Conservation (phyloP, 2,888 invertebrate species). For the Parnassius orleans region DNA sequence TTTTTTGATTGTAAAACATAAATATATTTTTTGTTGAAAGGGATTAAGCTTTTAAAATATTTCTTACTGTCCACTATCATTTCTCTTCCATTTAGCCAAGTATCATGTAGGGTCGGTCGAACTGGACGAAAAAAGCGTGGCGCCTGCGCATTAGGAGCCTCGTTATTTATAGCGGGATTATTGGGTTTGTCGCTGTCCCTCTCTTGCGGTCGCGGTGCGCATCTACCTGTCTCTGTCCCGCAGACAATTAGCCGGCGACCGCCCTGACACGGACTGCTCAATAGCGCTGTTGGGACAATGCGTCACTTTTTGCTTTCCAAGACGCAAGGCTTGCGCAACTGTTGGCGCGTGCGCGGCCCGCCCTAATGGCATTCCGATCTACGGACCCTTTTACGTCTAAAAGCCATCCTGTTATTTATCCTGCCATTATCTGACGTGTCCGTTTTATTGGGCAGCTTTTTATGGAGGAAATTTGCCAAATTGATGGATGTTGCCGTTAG, state of each 20-base stretch:
- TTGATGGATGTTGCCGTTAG: constrained; percentile 13
- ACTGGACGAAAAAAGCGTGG: constrained; percentile 54
- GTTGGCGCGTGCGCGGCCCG: constrained; percentile 41
- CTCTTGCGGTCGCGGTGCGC: constrained; percentile 30
- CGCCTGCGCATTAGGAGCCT: constrained; percentile 67
- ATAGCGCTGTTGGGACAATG: constrained; percentile 38
- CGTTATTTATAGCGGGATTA: constrained; percentile 69
- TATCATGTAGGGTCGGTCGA: constrained; percentile 45
- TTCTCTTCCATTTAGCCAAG: constrained; percentile 36
- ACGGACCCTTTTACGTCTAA: constrained; percentile 13
- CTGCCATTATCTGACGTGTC: constrained; percentile 29
- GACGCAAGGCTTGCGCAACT: constrained; percentile 36
- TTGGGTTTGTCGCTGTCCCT: constrained; percentile 42
- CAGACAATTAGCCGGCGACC: constrained; percentile 54
- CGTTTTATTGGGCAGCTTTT: constrained; percentile 21
- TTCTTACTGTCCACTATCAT: constrained; percentile 16
- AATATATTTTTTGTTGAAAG: constrained; percentile 3
- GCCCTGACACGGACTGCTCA: constrained; percentile 38
- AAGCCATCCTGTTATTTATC: constrained; percentile 28
- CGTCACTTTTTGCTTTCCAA: constrained; percentile 35
- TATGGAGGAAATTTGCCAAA: background rate
- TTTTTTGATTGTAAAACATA: background rate
- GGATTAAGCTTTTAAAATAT: constrained; percentile 17
- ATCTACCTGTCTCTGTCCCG: constrained; percentile 37
- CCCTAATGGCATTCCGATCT: constrained; percentile 36